phyloP scores from a whole-genome alignment of 2,113 vertebrate species.

The Numida meleagris region DNA sequence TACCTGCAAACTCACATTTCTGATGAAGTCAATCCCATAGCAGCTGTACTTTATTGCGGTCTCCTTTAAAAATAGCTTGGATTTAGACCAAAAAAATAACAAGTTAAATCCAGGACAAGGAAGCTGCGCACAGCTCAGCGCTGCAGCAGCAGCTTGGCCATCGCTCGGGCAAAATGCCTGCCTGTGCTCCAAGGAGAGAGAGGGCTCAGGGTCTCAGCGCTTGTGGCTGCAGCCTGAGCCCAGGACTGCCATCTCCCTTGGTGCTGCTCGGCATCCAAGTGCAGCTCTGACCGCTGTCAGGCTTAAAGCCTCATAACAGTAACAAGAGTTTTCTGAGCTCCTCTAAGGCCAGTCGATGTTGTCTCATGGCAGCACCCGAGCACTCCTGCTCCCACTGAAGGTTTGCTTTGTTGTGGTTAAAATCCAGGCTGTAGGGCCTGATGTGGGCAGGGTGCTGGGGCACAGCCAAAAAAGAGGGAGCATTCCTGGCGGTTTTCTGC shows the following conservation, averaged over 20 bases:
- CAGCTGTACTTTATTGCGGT: not conserved
- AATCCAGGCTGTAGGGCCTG: not conserved
- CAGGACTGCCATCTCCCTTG: rapidly evolving
- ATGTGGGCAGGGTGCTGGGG: not conserved
- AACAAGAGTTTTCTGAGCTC: not conserved
- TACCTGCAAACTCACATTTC: not conserved
- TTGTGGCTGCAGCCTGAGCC: not conserved
- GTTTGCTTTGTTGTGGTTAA: not conserved
- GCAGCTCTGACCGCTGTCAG: not conserved
- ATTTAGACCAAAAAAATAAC: not conserved
- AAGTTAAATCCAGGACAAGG: not conserved
- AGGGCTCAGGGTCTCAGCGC: not conserved
- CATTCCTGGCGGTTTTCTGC: not conserved
- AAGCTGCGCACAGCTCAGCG: not conserved
- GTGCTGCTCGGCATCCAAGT: not conserved
- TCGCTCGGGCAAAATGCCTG: not conserved
- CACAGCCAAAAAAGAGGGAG: not conserved
- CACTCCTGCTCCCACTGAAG: not conserved
- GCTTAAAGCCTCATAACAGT: rapidly evolving
- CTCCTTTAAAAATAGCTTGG: slow-evolving; percentile 37
- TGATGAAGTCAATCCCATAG: not conserved
- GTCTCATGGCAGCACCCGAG: not conserved
- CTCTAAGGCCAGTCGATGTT: not conserved
- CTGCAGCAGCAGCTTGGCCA: slow-evolving; percentile 18
- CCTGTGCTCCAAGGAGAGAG: not conserved